Evolutionary conservation across 2,888 invertebrate genomes (phyloP), one percentile per base, ranked within the genome.

Genomic region (Dyspetes luteomarginatus): DNA sequence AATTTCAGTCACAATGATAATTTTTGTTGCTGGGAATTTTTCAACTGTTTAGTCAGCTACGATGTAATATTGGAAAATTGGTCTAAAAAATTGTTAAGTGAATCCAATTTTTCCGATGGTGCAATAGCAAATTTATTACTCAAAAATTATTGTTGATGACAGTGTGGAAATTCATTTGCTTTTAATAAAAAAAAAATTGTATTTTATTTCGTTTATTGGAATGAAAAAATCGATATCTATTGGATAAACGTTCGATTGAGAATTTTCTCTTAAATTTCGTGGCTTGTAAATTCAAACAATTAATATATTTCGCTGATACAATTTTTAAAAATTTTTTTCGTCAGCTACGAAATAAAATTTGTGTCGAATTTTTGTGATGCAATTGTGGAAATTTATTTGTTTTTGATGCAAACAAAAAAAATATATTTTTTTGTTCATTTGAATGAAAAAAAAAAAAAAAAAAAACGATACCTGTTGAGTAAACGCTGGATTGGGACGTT

Each of bases 221-320:
- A 36, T 12, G 36, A 12, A n/a, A n/a, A n/a, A n/a, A n/a, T 28
- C 15, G 50, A 15, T 90, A 94, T 94, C 94, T 94, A 93, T 91
- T 95, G 94, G 85, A 94, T 93, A 91, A 94, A 93, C 73, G 93
- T 92, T 62, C 93, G 93, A 91, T 93, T 94, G 87, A 93, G 93
- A 88, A n/a, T n/a, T n/a, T n/a, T n/a, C n/a, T n/a, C n/a, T n/a
- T n/a, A n/a, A n/a, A n/a, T n/a, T n/a, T n/a, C n/a, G n/a, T n/a
- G n/a, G n/a, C n/a, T n/a, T n/a, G n/a, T n/a, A n/a, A n/a, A n/a
- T n/a, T n/a, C n/a, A n/a, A n/a, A n/a, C n/a, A n/a, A n/a, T n/a
- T n/a, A n/a, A n/a, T n/a, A n/a, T n/a, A n/a, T n/a, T n/a, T n/a
- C n/a, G n/a, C n/a, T n/a, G n/a, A n/a, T n/a, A n/a, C n/a, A n/a